These are phyloP conservation scores for Selene dorsalis DNA, from an alignment of 2,797 vertebrate genomes.

Conservation along the genomic window DNA sequence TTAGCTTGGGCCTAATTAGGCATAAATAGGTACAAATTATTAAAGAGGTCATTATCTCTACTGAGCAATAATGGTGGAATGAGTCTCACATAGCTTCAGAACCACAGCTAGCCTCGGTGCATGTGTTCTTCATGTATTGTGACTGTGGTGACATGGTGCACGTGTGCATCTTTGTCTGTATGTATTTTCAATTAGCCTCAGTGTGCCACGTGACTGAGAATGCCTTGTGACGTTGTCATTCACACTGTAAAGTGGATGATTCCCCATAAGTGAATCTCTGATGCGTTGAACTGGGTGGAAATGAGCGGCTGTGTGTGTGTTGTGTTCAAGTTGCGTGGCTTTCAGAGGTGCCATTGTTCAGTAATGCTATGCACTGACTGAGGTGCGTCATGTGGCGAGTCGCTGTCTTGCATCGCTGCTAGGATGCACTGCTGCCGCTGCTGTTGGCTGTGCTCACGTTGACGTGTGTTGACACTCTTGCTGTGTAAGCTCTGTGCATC, in stretches of 20 bases:
- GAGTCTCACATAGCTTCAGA: constrained; percentile 1
- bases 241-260: neutral
- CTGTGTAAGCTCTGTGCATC: constrained; percentile 73
- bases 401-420: constrained; percentile 66
- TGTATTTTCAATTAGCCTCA: constrained; percentile 20
- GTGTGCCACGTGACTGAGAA: constrained; percentile 24
- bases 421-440: constrained; percentile 55
- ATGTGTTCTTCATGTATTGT: neutral
- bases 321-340: constrained; percentile 19
- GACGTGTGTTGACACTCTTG: constrained; percentile 77
- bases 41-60: constrained; percentile 29
- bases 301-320: neutral
- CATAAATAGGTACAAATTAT: constrained; percentile 38
- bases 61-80: constrained; percentile 10
- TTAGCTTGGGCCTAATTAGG: constrained; percentile 12
- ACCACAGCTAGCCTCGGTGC: constrained; percentile 1
- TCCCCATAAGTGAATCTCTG: neutral
- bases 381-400: constrained; percentile 71
- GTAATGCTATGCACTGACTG: constrained; percentile 62
- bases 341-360: constrained; percentile 57
- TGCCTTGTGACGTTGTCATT: constrained; percentile 27
- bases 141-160: constrained; percentile 1
- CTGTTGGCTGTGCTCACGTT: constrained; percentile 63
- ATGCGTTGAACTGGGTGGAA: neutral
- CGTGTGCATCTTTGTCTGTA: constrained; percentile 15